Percentiles rank a stretch among this genome's conserved stretches.
Evolutionary conservation across 2,113 vertebrate genomes (phyloP).

Genomic region (Propithecus coquereli): DNA sequence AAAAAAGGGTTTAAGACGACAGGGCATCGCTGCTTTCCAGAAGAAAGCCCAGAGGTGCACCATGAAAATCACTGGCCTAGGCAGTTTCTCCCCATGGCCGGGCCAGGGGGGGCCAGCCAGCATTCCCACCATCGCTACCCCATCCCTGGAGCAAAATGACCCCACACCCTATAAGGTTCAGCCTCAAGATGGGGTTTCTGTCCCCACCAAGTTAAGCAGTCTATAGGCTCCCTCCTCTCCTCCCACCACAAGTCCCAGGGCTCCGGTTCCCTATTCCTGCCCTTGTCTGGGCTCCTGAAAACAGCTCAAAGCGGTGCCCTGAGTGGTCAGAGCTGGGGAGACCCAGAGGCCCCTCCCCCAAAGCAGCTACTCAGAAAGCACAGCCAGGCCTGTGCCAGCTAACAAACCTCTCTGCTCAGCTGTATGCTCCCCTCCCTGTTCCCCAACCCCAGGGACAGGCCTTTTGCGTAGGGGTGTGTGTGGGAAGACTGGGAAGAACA

Average conservation of each 20-base stretch:
- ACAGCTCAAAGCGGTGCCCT: background rate
- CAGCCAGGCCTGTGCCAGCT: background rate
- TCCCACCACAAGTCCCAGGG: background rate
- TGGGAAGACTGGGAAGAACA: background rate
- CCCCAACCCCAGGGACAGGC: background rate
- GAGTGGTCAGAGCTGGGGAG: background rate
- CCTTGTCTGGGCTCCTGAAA: background rate
- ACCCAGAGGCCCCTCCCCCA: background rate
- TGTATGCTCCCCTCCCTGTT: background rate
- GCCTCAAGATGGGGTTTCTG: background rate
- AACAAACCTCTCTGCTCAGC: background rate
- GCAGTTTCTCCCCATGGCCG: accelerated
- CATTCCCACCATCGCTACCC: background rate
- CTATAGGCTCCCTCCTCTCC: background rate
- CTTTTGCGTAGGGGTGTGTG: background rate
- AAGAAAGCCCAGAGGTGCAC: background rate
- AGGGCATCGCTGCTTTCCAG: background rate
- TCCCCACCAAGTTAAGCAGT: background rate
- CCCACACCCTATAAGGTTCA: background rate
- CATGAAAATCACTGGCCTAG: background rate
- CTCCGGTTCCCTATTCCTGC: background rate
- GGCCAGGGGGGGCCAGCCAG: background rate
- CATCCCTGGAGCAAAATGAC: background rate
- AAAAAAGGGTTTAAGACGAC: background rate
- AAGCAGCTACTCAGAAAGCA: background rate